phyloP scores from a whole-genome alignment of 2,113 vertebrate genomes.

The Laticauda colubrina region DNA sequence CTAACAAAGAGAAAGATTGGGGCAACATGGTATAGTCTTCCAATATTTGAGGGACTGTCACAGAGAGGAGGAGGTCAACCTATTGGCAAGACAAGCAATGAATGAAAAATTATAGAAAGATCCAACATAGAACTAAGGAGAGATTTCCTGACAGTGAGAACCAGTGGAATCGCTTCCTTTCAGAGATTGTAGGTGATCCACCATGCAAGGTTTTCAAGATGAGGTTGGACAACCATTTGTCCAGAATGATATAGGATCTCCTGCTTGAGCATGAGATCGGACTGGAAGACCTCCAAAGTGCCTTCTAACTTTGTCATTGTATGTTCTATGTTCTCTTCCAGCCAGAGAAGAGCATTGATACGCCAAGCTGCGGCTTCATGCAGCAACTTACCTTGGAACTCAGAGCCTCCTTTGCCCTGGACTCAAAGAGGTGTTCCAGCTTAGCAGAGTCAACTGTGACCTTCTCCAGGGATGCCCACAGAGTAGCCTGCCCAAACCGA shows the following conservation, averaged over 20 bases:
- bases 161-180: neutral
- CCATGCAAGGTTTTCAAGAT: too few species aligned
- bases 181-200: too few species aligned
- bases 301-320: neutral
- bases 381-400: constrained; percentile 79
- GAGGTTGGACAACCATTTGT: too few species aligned
- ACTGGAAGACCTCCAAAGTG: neutral
- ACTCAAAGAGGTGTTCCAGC: constrained; percentile 94
- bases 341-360: neutral
- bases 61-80: neutral
- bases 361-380: neutral
- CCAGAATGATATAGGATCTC: too few species aligned
- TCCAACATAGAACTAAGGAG: neutral
- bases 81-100: neutral
- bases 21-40: neutral
- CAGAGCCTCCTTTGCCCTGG: constrained; percentile 84
- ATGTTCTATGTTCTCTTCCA: neutral
- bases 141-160: neutral
- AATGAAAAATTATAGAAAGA: neutral
- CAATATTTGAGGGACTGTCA: neutral
- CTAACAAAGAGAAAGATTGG: neutral
- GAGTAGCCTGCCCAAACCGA: constrained; percentile 79
- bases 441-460: constrained; percentile 79
- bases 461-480: constrained; percentile 90
- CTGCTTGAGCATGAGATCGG: too few species aligned